phyloP scores from a whole-genome alignment of 2,888 invertebrate species.

The Diarsia brunnea region DNA sequence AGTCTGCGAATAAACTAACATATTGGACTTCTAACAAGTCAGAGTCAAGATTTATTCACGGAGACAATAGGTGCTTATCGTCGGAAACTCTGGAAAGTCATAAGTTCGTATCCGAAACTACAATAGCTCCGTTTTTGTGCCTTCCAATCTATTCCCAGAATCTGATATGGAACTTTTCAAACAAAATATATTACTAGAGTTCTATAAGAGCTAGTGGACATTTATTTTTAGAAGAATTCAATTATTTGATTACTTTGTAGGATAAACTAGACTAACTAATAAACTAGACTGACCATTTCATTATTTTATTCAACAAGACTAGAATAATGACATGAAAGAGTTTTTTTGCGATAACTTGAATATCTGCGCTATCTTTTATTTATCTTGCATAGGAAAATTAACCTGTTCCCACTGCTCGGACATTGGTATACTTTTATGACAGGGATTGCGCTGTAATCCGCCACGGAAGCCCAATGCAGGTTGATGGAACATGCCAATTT shows the following conservation, averaged over 20 bases:
- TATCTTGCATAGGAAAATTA: neutral
- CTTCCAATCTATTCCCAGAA: slow-evolving; percentile 30
- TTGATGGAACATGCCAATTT: neutral
- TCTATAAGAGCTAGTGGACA: neutral
- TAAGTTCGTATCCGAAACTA: slow-evolving; percentile 40
- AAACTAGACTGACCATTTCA: neutral
- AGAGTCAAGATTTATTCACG: slow-evolving; percentile 46
- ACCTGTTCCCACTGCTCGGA: neutral
- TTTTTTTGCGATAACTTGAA: neutral
- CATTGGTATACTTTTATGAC: neutral
- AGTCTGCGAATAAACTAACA: slow-evolving; percentile 8
- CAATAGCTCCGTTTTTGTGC: slow-evolving; percentile 37
- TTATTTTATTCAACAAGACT: neutral
- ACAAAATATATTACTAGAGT: slow-evolving; percentile 10
- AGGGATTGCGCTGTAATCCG: neutral
- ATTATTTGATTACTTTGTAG: neutral
- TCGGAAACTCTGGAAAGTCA: slow-evolving; percentile 36
- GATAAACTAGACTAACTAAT: neutral
- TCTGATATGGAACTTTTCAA: slow-evolving; percentile 22
- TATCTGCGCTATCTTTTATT: neutral
- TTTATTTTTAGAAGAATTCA: slow-evolving; percentile 3
- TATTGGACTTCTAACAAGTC: slow-evolving; percentile 28
- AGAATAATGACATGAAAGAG: neutral
- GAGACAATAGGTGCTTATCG: slow-evolving; percentile 51
- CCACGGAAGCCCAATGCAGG: neutral